These are phyloP conservation scores for Rafetus swinhoei DNA, from an alignment of 2,113 vertebrate genomes.

Conservation along the genomic window DNA sequence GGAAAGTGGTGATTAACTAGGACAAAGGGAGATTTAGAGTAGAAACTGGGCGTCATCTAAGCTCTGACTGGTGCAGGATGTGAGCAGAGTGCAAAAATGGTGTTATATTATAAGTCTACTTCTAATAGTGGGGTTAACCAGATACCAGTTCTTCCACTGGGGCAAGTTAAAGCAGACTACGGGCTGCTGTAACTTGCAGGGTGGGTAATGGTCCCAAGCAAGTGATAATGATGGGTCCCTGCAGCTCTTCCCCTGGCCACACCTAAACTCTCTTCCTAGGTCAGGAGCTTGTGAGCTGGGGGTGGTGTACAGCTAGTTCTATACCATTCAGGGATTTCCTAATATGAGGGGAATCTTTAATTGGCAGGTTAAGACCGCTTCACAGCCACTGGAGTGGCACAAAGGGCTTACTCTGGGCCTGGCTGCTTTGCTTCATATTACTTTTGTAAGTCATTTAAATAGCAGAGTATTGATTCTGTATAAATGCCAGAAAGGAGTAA, in stretches of 20 bases:
- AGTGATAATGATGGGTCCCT: not conserved
- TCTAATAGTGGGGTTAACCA: not conserved
- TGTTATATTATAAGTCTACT: not conserved
- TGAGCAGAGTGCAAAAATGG: not conserved
- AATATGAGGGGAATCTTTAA: not conserved
- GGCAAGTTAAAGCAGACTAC: not conserved
- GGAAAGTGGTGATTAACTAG: not conserved
- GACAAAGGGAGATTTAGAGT: not conserved
- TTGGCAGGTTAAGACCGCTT: not conserved
- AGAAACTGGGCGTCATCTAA: not conserved
- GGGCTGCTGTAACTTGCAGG: not conserved
- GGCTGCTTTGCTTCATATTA: not conserved
- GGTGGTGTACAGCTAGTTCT: not conserved
- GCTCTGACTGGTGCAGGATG: not conserved
- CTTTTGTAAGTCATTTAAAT: not conserved
- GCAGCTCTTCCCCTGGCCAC: not conserved
- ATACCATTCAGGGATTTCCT: not conserved
- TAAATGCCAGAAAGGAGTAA: not conserved
- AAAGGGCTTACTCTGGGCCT: not conserved
- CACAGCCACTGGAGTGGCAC: not conserved
- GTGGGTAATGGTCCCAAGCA: not conserved
- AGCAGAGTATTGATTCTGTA: not conserved
- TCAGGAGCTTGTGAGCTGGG: not conserved
- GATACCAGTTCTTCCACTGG: not conserved
- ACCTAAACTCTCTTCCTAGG: not conserved